A percentile compares a stretch with the other conserved stretches of the same genome.
Conservation (phyloP, 2,888 invertebrate species). For the Drosophila nr. perissopoda region DNA sequence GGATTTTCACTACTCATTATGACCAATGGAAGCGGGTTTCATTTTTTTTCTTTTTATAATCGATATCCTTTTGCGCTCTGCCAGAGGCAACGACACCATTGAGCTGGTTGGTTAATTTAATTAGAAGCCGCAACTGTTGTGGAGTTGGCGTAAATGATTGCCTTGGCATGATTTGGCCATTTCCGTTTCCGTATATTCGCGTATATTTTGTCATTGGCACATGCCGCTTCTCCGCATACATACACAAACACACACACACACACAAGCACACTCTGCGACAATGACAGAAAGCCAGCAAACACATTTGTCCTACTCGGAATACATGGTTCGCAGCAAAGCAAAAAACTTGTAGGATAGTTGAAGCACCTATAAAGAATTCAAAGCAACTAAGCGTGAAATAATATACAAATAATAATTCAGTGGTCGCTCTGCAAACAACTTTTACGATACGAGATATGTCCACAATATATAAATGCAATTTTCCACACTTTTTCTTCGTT, state of each 20-base stretch:
- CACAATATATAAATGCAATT: background rate
- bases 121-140: slow-evolving; percentile 66
- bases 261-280: background rate
- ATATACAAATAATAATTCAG: background rate
- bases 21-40: slow-evolving; percentile 23
- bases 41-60: slow-evolving; percentile 11
- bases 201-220: slow-evolving; percentile 60
- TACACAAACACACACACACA: background rate
- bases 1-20: slow-evolving; percentile 58
- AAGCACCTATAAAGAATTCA: slow-evolving; percentile 69
- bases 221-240: slow-evolving; percentile 30
- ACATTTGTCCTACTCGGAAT: slow-evolving; percentile 55
- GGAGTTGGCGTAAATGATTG: slow-evolving; percentile 74
- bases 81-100: slow-evolving; percentile 12
- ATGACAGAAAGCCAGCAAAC: slow-evolving; percentile 7
- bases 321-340: slow-evolving; percentile 82
- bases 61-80: slow-evolving; percentile 23
- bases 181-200: slow-evolving; percentile 38
- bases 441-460: background rate
- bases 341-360: slow-evolving; percentile 84
- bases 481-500: background rate
- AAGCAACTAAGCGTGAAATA: too few relatives aligned
- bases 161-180: slow-evolving; percentile 62
- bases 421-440: background rate
- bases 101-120: slow-evolving; percentile 66